phyloP scores from a whole-genome alignment of 2,797 vertebrate species.

The Galagoides demidoff region DNA sequence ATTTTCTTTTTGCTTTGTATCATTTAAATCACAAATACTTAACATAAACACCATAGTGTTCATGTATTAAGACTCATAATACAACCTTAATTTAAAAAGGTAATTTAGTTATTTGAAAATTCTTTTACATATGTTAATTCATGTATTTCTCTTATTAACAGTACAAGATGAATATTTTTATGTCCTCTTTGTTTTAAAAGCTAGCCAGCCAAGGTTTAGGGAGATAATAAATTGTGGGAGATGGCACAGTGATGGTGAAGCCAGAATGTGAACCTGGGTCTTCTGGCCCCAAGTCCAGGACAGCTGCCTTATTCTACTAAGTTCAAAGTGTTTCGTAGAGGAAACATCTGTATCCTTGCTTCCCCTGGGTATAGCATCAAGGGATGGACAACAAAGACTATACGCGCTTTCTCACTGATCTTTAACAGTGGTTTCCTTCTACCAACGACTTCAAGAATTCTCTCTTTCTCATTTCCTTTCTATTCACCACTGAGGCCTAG shows the following conservation, averaged over 20 bases:
- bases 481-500: neutral
- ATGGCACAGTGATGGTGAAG: no score
- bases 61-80: neutral
- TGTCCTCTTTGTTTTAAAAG: neutral
- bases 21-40: conserved; percentile 34
- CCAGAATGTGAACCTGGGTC: neutral
- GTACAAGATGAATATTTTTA: neutral
- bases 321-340: neutral
- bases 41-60: neutral
- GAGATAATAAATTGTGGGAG: neutral
- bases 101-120: neutral
- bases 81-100: neutral
- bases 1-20: conserved; percentile 10
- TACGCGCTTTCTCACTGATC: neutral
- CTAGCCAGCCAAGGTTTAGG: neutral
- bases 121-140: neutral
- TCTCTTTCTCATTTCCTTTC: neutral
- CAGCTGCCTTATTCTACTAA: neutral
- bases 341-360: conserved; percentile 65
- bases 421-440: conserved; percentile 12
- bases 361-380: neutral
- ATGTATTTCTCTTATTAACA: neutral
- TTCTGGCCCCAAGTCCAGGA: neutral
- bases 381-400: neutral
- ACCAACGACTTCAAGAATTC: neutral